Evolutionary conservation across 1,140 invertebrate genomes (phyloP).

Genomic region (Bombus fervidus): DNA sequence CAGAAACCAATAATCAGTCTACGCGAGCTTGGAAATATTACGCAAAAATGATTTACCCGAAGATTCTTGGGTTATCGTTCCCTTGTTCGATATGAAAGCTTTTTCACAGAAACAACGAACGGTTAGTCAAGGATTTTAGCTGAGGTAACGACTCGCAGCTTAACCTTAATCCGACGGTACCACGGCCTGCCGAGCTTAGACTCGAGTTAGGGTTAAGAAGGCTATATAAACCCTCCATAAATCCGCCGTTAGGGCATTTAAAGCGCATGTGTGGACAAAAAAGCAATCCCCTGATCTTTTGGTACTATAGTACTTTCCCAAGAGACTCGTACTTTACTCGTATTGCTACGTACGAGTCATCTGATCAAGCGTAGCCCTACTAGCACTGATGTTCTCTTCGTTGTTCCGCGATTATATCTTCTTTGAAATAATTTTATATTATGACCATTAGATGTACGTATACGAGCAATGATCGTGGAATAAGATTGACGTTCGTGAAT

Average conservation of each 20-base stretch:
- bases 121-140: slow-evolving; percentile 35
- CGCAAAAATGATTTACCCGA: background rate
- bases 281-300: background rate
- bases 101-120: slow-evolving; percentile 22
- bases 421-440: background rate
- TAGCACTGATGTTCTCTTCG: background rate
- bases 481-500: background rate
- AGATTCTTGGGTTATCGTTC: background rate
- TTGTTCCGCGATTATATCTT: background rate
- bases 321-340: background rate
- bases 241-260: slow-evolving; percentile 48
- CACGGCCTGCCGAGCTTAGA: slow-evolving; percentile 37
- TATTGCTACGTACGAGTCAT: background rate
- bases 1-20: background rate
- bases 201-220: slow-evolving; percentile 54
- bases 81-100: background rate
- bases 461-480: background rate
- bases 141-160: slow-evolving; percentile 35
- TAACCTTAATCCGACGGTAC: slow-evolving; percentile 49
- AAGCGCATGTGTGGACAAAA: background rate
- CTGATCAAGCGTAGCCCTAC: background rate
- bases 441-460: background rate
- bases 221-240: slow-evolving; percentile 51
- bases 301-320: background rate
- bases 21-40: background rate